Base-by-base conservation (phyloP, 2,797 vertebrate species). In the Gymnopithys bicolor region DNA sequence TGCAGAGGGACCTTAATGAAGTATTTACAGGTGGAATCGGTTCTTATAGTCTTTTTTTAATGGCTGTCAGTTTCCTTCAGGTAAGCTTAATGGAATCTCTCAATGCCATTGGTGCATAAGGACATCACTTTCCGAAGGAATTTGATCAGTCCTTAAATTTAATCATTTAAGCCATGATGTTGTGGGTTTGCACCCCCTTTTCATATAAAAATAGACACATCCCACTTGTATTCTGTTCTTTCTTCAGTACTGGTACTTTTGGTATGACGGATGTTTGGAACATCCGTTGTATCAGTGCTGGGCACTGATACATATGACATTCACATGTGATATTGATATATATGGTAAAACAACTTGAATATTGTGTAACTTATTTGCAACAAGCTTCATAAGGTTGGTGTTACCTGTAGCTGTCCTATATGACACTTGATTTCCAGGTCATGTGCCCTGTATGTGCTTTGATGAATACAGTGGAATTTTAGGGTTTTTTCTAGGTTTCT, bases 1-100 rank as follows among this genome's bases (percentile, higher is more conserved):
- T 99, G 93, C 99, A 99, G 97, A 98, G 99, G 97, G 99, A 99
- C 94, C 98, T 99, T 82, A 99, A 99, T 85, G 99, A 99, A 97
- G 99, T 99, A 88, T 99, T 99, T 95, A 99, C 99, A 5, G 99
- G 99, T 66, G 99, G 99, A 94, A 99, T 99, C 9, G 99, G 99
- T 89, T 99, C 99, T 95, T 99, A 99, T 73, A 99, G 99, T 97
- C 98, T 99, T 80, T 99, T 99, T 97, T 99, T 99, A 96, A 99
- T 99, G 99, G 99, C 99, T 75, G 99, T 99, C 96, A 99, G 99
- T 97, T 99, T 99, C 94, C 98, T 99, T 94, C 99, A 99, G 99
- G 99, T 99, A 90, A 97, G 97, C 74, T 28, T 5, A n/a, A 4
- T 52, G 43, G 33, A 66, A 18, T 52, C 32, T 69, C 0, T 68